phyloP scores from a whole-genome alignment of 2,113 vertebrate species.

The Pampusana beccarii region DNA sequence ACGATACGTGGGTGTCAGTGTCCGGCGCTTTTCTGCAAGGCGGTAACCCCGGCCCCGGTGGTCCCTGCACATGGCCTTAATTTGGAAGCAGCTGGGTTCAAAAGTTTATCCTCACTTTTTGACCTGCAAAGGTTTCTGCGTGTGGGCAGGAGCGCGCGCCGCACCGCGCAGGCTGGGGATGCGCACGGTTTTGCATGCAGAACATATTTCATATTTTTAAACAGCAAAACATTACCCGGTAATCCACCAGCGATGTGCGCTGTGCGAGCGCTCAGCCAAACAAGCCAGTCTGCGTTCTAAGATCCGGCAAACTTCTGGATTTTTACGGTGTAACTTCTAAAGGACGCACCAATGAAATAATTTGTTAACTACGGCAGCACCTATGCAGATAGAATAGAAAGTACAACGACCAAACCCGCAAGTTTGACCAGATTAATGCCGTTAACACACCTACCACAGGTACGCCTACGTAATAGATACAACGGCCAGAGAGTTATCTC shows the following conservation, averaged over 20 bases:
- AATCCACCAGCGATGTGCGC: neutral
- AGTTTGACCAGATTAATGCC: neutral
- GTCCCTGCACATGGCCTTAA: slow-evolving; percentile 57
- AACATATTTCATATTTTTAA: neutral
- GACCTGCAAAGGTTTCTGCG: slow-evolving; percentile 46
- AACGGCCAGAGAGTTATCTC: neutral
- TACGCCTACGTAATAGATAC: neutral
- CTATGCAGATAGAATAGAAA: neutral
- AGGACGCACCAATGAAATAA: neutral
- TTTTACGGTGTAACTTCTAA: neutral
- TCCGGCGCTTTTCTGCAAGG: slow-evolving; percentile 34
- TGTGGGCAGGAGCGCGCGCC: neutral
- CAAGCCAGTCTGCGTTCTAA: neutral
- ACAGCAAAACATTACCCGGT: neutral
- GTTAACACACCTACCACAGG: neutral
- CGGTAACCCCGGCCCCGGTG: slow-evolving; percentile 47
- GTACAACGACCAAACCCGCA: neutral
- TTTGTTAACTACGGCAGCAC: neutral
- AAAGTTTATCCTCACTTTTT: slow-evolving; percentile 66
- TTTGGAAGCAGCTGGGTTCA: slow-evolving; percentile 61
- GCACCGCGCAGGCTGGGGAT: slow-evolving; percentile 53
- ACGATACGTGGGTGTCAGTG: slow-evolving; percentile 22
- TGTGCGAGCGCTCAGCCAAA: neutral
- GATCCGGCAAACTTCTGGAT: neutral
- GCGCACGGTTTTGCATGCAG: neutral